Conservation (phyloP, 2,797 vertebrate genomes). For the Odontamblyopus rebecca region DNA sequence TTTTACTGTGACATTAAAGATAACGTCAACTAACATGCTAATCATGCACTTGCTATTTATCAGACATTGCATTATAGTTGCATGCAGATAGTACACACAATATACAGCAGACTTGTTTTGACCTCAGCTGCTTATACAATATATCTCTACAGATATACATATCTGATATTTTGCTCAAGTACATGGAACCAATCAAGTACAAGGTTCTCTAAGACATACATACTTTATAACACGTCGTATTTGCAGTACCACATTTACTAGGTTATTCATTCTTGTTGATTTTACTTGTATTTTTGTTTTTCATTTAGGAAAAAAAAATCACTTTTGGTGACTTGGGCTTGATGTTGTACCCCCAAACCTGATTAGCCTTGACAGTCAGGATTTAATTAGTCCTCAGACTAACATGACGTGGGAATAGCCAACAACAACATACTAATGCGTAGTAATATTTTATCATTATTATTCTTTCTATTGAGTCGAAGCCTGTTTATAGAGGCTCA, state of each 20-base stretch:
- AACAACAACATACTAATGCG: neutral
- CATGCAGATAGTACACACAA: too few relatives aligned
- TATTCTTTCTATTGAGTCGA: neutral
- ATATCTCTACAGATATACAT: too few relatives aligned
- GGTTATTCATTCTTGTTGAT: neutral
- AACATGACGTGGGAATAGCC: conserved; percentile 10
- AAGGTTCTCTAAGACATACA: too few relatives aligned
- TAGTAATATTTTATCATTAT: neutral
- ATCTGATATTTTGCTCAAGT: too few relatives aligned
- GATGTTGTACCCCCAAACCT: neutral
- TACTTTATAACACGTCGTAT: too few relatives aligned
- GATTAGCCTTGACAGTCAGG: conserved; percentile 54
- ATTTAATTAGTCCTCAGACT: conserved; percentile 48
- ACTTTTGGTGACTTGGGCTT: neutral
- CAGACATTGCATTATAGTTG: too few relatives aligned
- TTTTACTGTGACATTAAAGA: too few relatives aligned
- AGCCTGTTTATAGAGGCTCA: neutral
- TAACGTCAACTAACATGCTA: too few relatives aligned
- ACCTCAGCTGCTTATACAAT: too few relatives aligned
- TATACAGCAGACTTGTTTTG: too few relatives aligned
- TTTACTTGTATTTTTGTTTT: neutral
- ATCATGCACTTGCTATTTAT: too few relatives aligned
- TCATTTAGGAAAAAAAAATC: neutral
- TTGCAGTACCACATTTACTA: neutral
- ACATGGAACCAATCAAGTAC: too few relatives aligned